Base-by-base conservation (phyloP, 2,888 invertebrate genomes). In the Lochmaea crataegi region DNA sequence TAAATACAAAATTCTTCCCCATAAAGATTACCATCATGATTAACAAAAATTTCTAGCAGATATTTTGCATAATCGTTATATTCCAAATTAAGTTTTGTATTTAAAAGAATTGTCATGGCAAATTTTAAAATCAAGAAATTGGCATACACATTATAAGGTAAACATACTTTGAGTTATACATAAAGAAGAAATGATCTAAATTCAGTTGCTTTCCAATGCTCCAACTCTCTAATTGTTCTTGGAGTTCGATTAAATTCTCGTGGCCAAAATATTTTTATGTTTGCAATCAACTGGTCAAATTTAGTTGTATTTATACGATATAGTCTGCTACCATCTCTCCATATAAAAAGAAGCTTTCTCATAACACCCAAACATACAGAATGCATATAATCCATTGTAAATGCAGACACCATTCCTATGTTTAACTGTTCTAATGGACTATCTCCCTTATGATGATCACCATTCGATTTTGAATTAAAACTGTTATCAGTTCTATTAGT, bases 391-490 rank as follows among this genome's bases (percentile, higher is more conserved):
- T 45, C 45, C 14, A 78, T 71, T 11, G 80, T 75, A 64, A 80
- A 77, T 63, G 73, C 75, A n/a, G 76, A 71, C 18, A 81, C 74
- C 78, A 82, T 78, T 11, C 74, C 77, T 56, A 81, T 68, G 60
- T 68, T 48, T 32, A 79, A 71, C 10, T 73, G 53, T 45, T 18
- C 51, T 53, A 79, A 72, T 41, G 77, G 77, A 9, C 71, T 74
- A n/a, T 61, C 57, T 38, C 77, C 45, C 45, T 45, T 7, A 45
- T 45, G 45, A 45, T 45, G 45, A 7, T 45, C 2, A 11, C 12
- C 12, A 68, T 72, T 45, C 58, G 14, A 42, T 48, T 48, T 61
- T 57, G 22, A 48, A 56, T 74, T 66, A 60, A 65, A 38, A 71
- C 68, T 65, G 60, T 65, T 61, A 74, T 77, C 73, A 41, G 75